phyloP scores from a whole-genome alignment of 2,797 vertebrate species.

The Meda fulgida region DNA sequence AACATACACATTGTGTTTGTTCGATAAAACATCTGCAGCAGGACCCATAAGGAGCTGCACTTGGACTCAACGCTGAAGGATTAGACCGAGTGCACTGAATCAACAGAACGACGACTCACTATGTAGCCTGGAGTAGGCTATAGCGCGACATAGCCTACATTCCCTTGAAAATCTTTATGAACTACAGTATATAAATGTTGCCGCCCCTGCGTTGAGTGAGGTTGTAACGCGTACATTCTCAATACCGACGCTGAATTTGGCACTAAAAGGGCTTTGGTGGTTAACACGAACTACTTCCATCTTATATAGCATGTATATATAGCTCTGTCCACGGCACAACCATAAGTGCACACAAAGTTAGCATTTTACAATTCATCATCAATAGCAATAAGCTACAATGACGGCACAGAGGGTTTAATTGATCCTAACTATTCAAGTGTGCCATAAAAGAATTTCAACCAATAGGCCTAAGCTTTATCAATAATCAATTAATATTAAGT shows the following conservation, averaged over 20 bases:
- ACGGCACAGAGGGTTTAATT: not conserved
- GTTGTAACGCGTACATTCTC: not conserved
- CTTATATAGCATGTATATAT: no score
- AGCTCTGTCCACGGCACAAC: not conserved
- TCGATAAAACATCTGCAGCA: not conserved
- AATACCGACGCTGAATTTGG: slow-evolving; percentile 10
- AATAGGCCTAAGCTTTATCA: not conserved
- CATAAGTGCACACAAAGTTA: not conserved
- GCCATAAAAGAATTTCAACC: not conserved
- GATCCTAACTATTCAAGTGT: not conserved
- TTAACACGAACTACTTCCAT: slow-evolving; percentile 14
- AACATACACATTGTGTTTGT: not conserved
- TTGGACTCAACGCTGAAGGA: not conserved
- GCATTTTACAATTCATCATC: not conserved
- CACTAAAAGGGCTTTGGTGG: slow-evolving; percentile 3
- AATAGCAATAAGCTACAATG: not conserved
- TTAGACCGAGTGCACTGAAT: slow-evolving; percentile 2
- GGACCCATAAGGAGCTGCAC: not conserved
- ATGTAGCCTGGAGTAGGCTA: not conserved
- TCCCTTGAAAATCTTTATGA: slow-evolving; percentile 28
- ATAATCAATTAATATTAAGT: not conserved
- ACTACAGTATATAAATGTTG: not conserved
- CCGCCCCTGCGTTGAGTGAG: not conserved
- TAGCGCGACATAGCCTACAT: not conserved
- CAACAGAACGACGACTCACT: slow-evolving; percentile 13